Evolutionary conservation across 2,888 invertebrate species (phyloP).

Genomic region (Diaperis boleti): DNA sequence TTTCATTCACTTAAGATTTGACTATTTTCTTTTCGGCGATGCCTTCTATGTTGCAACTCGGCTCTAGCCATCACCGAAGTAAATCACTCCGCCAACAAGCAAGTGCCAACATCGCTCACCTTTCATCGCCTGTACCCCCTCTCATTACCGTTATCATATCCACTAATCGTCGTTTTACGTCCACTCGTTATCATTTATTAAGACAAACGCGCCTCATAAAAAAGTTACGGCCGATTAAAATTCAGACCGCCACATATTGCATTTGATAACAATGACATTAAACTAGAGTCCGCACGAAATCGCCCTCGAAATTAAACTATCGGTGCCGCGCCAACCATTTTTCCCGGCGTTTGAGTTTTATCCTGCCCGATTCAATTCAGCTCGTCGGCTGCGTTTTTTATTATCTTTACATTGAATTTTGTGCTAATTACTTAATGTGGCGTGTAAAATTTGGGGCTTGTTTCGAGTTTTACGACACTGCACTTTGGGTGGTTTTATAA

Average conservation of each 20-base stretch:
- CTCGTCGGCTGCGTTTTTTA: constrained; percentile 6
- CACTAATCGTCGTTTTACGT: constrained; percentile 26
- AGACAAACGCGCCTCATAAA: constrained; percentile 41
- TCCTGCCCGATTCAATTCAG: constrained; percentile 9
- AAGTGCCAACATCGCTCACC: constrained; percentile 18
- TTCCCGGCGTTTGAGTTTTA: constrained; percentile 27
- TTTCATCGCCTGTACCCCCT: constrained; percentile 3
- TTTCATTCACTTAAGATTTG: too few species aligned
- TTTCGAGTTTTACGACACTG: constrained; percentile 13
- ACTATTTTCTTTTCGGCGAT: too few species aligned
- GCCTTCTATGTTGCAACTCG: too few species aligned
- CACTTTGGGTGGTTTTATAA: constrained; percentile 1
- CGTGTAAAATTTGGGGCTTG: constrained; percentile 12
- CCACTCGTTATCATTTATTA: constrained; percentile 43
- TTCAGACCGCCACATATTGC: constrained; percentile 38
- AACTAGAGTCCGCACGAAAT: constrained; percentile 36
- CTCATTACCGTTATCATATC: constrained; percentile 25
- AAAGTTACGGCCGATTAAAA: constrained; percentile 41
- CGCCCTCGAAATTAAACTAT: constrained; percentile 35
- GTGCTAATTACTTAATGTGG: constrained; percentile 24
- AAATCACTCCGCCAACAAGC: constrained; percentile 27
- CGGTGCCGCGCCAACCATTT: constrained; percentile 28
- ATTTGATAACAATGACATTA: constrained; percentile 39
- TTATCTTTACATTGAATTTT: constrained; percentile 29
- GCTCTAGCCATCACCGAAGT: too few species aligned